Conservation (phyloP, 2,797 vertebrate genomes). For the Pangasius macronema region DNA sequence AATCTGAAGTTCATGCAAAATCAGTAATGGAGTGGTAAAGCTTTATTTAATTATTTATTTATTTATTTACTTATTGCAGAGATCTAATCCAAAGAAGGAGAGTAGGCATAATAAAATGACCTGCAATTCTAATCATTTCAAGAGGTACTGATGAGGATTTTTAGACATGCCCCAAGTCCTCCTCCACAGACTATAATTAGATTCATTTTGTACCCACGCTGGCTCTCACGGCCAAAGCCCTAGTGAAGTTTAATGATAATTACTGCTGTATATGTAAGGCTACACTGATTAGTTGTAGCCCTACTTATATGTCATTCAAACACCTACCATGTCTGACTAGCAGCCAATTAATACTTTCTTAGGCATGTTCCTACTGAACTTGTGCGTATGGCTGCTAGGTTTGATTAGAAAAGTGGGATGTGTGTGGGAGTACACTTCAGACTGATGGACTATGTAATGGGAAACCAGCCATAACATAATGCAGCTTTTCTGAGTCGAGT, state of each 20-base stretch:
- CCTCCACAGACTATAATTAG: slow-evolving; percentile 11
- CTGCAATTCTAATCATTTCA: slow-evolving; percentile 6
- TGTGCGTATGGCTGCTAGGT: slow-evolving; percentile 13
- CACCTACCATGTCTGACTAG: slow-evolving; percentile 6
- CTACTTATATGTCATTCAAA: slow-evolving; percentile 25
- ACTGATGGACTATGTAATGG: background rate
- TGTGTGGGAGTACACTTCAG: slow-evolving; percentile 9
- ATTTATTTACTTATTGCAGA: background rate
- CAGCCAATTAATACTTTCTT: slow-evolving; percentile 32
- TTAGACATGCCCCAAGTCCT: background rate
- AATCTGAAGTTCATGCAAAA: background rate
- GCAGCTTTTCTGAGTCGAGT: background rate
- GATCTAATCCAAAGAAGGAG: background rate
- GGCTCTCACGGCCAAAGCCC: background rate
- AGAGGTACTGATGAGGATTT: background rate
- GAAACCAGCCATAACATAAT: slow-evolving; percentile 1
- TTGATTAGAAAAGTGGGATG: background rate
- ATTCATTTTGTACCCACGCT: background rate
- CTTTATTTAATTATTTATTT: background rate
- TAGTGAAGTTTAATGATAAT: background rate
- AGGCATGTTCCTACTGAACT: slow-evolving; percentile 14
- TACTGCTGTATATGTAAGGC: background rate
- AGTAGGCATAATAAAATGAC: background rate
- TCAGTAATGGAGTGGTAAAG: background rate
- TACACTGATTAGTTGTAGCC: background rate